Evolutionary conservation across 2,797 vertebrate species (phyloP).

Genomic region (Aeoliscus strigatus): DNA sequence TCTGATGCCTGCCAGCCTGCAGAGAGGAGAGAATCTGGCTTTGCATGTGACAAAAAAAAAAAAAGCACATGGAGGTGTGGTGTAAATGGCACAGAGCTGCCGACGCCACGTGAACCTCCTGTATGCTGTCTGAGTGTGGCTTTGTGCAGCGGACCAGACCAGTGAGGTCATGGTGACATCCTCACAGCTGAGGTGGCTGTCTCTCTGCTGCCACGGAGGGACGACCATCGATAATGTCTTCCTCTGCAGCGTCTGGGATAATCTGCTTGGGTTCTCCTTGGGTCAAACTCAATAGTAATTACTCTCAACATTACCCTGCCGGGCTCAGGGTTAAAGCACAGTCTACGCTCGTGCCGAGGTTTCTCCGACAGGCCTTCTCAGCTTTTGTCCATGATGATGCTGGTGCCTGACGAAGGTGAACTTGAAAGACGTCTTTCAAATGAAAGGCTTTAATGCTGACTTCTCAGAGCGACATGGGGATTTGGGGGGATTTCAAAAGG

Average conservation of each 20-base stretch:
- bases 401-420: conserved; percentile 4
- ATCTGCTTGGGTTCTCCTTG: conserved; percentile 71
- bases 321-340: conserved; percentile 45
- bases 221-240: conserved; percentile 51
- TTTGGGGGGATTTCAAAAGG: conserved; percentile 38
- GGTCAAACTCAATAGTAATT: conserved; percentile 74
- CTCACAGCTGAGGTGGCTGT: conserved; percentile 34
- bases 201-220: conserved; percentile 35
- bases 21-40: conserved; percentile 35
- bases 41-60: not conserved
- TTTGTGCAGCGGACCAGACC: conserved; percentile 32
- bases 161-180: conserved; percentile 45
- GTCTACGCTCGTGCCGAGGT: conserved; percentile 32
- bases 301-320: conserved; percentile 63
- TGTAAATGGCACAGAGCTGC: not conserved
- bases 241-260: conserved; percentile 69
- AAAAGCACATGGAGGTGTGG: not conserved
- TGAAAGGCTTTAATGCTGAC: conserved; percentile 41
- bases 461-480: conserved; percentile 31
- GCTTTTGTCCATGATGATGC: not conserved
- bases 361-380: conserved; percentile 34
- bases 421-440: conserved; percentile 28
- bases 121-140: conserved; percentile 13
- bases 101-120: conserved; percentile 26
- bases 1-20: conserved; percentile 52